Evolutionary conservation across 2,797 vertebrate genomes (phyloP).

Genomic region (Craterocephalus amniculus): DNA sequence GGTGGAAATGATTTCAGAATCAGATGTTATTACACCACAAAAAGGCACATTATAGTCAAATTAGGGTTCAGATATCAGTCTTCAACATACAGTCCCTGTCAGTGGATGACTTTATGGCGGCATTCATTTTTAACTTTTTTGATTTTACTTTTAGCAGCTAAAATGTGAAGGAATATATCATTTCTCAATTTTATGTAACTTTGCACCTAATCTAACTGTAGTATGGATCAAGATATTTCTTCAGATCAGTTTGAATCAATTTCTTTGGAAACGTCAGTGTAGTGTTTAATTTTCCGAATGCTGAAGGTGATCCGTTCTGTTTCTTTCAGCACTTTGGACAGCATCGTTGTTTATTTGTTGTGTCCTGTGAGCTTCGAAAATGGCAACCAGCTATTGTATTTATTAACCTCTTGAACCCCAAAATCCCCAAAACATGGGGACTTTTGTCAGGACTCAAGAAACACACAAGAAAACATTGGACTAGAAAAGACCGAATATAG

Average conservation of each 20-base stretch:
- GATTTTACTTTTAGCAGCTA: neutral
- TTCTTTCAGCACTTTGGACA: neutral
- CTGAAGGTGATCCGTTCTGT: neutral
- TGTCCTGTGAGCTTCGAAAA: neutral
- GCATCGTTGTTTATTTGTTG: neutral
- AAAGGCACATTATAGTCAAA: neutral
- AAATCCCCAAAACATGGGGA: no score
- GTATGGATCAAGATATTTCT: neutral
- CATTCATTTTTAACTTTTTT: no score
- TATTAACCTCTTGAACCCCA: no score
- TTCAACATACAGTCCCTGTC: no score
- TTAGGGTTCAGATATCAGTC: neutral
- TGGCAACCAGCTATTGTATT: no score
- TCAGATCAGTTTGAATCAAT: neutral
- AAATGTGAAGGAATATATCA: neutral
- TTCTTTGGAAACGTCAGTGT: neutral
- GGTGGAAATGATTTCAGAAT: neutral
- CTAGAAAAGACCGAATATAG: no score
- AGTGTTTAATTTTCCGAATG: neutral
- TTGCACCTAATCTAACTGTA: neutral
- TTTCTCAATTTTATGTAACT: neutral
- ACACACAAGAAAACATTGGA: no score
- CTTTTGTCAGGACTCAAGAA: no score
- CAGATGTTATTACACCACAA: neutral
- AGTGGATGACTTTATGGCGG: neutral